Evolutionary conservation across 2,888 invertebrate species (phyloP).

Genomic region (Hypena proboscidalis): DNA sequence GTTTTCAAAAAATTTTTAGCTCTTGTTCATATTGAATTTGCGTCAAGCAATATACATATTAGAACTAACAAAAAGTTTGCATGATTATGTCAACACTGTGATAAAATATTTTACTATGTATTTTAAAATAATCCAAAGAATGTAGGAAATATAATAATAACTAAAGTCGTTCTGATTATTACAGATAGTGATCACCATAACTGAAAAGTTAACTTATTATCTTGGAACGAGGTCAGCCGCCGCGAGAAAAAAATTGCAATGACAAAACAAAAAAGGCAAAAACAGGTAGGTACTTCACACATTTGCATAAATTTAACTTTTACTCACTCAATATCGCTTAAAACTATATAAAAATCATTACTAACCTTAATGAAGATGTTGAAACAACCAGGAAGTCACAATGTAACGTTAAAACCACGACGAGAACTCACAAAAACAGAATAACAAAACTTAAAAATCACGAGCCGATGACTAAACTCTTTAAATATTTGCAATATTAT

Average conservation of each 20-base stretch:
- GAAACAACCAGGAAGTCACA: conserved; percentile 16
- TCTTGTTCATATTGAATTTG: too few species aligned
- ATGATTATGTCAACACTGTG: too few species aligned
- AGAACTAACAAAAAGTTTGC: background rate
- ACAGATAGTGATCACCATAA: conserved; percentile 33
- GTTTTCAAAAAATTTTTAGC: too few species aligned
- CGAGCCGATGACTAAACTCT: conserved; percentile 47
- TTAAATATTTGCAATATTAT: conserved; percentile 36
- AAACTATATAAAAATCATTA: conserved; percentile 20
- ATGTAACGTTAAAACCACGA: conserved; percentile 25
- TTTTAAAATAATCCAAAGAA: too few species aligned
- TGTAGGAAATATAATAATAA: too few species aligned
- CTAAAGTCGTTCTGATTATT: conserved; percentile 15
- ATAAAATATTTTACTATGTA: too few species aligned
- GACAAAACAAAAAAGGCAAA: conserved; percentile 56
- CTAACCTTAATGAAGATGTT: conserved; percentile 25
- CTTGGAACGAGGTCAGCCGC: conserved; percentile 59
- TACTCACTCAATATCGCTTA: conserved; percentile 20
- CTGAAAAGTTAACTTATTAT: conserved; percentile 37
- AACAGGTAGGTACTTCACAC: conserved; percentile 29
- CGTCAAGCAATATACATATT: background rate
- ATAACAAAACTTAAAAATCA: conserved; percentile 44
- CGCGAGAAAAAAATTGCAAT: conserved; percentile 58
- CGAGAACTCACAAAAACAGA: conserved; percentile 44
- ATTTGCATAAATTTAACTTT: conserved; percentile 16